Percentiles rank a stretch among this genome's conserved stretches.
Conservation (phyloP, 2,888 invertebrate genomes). For the Hydropsyche betteni region DNA sequence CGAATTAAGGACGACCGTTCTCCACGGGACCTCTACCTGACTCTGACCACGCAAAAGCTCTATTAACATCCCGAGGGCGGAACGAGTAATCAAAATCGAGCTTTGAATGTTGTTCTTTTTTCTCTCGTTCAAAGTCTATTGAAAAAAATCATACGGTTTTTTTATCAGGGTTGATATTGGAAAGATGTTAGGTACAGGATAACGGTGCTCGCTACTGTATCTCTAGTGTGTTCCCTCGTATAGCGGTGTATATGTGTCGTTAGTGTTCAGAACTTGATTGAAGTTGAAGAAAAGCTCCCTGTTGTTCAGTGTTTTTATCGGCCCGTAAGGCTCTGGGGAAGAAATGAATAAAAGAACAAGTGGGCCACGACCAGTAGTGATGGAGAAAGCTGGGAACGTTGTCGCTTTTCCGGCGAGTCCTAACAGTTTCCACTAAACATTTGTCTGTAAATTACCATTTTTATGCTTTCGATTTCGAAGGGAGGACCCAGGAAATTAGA, state of each 20-base stretch:
- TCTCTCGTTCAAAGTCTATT: not conserved
- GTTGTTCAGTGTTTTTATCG: constrained; percentile 11
- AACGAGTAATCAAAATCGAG: constrained; percentile 12
- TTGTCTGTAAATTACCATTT: constrained; percentile 31
- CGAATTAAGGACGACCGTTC: constrained; percentile 22
- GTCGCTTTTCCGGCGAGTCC: not conserved
- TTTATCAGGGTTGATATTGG: no score
- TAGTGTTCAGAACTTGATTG: constrained; percentile 8
- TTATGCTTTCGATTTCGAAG: constrained; percentile 22
- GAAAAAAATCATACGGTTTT: not conserved
- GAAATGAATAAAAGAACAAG: constrained; percentile 16
- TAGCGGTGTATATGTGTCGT: not conserved
- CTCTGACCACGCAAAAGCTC: not conserved
- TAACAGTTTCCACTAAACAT: constrained; percentile 14
- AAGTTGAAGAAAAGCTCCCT: constrained; percentile 20
- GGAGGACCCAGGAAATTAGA: constrained; percentile 22
- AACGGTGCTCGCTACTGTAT: not conserved
- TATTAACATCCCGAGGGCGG: constrained; percentile 21
- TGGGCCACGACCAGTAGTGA: constrained; percentile 9
- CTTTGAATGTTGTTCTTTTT: not conserved
- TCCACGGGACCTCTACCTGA: not conserved
- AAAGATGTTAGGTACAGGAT: not conserved
- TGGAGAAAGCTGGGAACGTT: not conserved
- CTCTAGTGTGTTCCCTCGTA: not conserved
- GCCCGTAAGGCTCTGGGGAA: not conserved